Evolutionary conservation across 53 echinoderm and acorn worm genomes (phyloP), one percentile per base, ranked within the genome.

Genomic region (Apostichopus leukothele): DNA sequence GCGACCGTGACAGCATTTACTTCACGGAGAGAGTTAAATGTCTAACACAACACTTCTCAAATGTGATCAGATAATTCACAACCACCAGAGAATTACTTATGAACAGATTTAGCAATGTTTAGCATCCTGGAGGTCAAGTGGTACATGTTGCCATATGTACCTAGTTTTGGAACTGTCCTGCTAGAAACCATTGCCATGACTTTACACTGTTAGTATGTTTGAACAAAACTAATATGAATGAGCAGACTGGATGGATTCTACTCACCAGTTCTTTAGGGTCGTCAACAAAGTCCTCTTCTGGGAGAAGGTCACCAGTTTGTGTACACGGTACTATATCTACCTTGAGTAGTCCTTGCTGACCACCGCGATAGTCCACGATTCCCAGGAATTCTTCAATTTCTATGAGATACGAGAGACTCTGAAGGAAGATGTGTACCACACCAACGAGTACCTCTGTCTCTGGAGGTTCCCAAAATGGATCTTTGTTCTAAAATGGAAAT

Each of bases 391-490:
- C 98, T 63, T 98, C 98, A 5, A 95, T 89, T 74, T 98, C 98
- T 21, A 97, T 98, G 78, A 95, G 94, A 84, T 98, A 98, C 23
- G 88, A 92, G 12, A 98, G 92, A 77, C 94, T 94, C 83, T 98
- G 98, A 1, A 98, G 94, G 91, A 94, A 98, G 60, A 98, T 89
- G 60, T 98, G 98, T 55, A 93, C 94, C 90, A 94, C 94, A 74
- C 98, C 98, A 20, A 95, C 90, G 50, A 95, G 84, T 1, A 95
- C 94, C 86, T 95, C 94, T 3, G 98, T 92, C 67, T 98, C 98
- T 1, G 95, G 90, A 2, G 95, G 98, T 91, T 98, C 95, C 98
- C 98, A 98, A 88, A 98, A 98, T 12, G 98, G 98, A 73, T 98
- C 98, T 51, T 92, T 94, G 74, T 98, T 93, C 98, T 98, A 83